A percentile compares a stretch with the other conserved stretches of the same genome.
Conservation (phyloP, 1,140 invertebrate species). For the Drosophila nebulosa region DNA sequence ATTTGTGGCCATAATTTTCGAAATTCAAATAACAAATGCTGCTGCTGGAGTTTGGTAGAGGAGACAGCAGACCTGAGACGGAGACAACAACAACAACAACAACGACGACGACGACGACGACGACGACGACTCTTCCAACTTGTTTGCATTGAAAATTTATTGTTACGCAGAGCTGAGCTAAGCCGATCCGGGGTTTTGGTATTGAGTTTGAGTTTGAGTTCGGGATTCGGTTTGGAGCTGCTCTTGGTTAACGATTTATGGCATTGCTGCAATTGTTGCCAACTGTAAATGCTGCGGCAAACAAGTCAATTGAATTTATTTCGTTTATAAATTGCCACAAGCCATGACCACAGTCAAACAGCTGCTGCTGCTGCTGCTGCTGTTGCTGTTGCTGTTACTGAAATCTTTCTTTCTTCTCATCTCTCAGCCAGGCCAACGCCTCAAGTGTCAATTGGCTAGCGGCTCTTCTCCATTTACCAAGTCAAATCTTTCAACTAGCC, state of each 20-base stretch:
- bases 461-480: conserved; percentile 19
- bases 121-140: conserved; percentile 46
- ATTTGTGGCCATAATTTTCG: conserved; percentile 79
- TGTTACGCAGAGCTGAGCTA: conserved; percentile 62
- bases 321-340: conserved; percentile 75
- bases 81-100: conserved; percentile 7
- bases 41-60: conserved; percentile 19
- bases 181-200: background rate
- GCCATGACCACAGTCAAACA: conserved; percentile 23
- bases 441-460: conserved; percentile 69
- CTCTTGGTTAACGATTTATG: conserved; percentile 71
- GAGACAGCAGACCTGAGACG: conserved; percentile 4
- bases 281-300: conserved; percentile 78
- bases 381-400: conserved; percentile 21
- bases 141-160: conserved; percentile 80
- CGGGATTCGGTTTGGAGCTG: conserved; percentile 4
- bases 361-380: conserved; percentile 29
- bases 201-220: background rate
- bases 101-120: conserved; percentile 2
- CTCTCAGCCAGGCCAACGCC: conserved; percentile 31
- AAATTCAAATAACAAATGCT: conserved; percentile 79
- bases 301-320: conserved; percentile 80
- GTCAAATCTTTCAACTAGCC: background rate
- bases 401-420: conserved; percentile 9
- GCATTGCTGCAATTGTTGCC: conserved; percentile 79